These are phyloP conservation scores for Euwallacea similis DNA, from an alignment of 1,140 invertebrate species.

Conservation along the genomic window DNA sequence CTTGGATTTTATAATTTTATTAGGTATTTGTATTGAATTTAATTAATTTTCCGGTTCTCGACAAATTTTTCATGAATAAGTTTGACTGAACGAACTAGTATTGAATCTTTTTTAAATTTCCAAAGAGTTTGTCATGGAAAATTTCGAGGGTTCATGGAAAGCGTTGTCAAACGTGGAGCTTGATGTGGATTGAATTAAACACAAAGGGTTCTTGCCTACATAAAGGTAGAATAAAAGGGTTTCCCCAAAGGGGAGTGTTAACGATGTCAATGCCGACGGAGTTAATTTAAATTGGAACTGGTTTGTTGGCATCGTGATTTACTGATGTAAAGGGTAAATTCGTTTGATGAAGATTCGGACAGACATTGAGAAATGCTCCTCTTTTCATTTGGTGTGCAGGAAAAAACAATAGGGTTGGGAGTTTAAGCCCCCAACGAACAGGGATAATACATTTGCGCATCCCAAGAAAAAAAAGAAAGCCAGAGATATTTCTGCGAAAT, in stretches of 20 bases:
- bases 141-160: too few species aligned
- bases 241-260: neutral
- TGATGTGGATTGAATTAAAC: neutral
- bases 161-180: too few species aligned
- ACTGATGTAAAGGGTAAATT: neutral
- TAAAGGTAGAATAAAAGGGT: neutral
- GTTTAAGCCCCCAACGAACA: neutral
- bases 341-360: neutral
- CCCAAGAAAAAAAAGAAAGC: neutral
- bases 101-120: too few species aligned
- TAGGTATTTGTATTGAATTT: too few species aligned
- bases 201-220: neutral
- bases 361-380: neutral
- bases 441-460: neutral
- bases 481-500: neutral
- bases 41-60: too few species aligned
- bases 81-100: too few species aligned
- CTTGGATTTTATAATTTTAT: too few species aligned
- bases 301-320: neutral
- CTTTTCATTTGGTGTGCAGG: neutral
- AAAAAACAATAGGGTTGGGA: neutral
- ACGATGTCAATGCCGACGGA: slow-evolving; percentile 2
- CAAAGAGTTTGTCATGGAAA: too few species aligned
- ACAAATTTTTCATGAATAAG: too few species aligned
- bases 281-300: slow-evolving; percentile 4